Conservation (phyloP, 2,888 invertebrate genomes). For the Pandemis corylana region DNA sequence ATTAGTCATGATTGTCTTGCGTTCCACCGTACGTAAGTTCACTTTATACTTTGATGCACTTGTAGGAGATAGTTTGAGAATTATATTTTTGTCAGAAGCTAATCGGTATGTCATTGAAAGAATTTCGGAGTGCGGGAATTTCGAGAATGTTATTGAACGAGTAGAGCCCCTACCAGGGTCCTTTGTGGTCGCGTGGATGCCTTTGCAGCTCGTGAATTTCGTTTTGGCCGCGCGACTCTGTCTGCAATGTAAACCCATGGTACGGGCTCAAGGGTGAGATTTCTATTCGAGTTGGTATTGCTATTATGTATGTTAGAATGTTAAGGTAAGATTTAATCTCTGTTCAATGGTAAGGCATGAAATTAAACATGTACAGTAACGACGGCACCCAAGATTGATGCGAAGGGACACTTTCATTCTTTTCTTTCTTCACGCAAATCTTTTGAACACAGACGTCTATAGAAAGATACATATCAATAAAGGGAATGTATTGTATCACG, state of each 20-base stretch:
- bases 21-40: slow-evolving; percentile 80
- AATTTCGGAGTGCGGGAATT: slow-evolving; percentile 73
- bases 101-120: slow-evolving; percentile 75
- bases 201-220: slow-evolving; percentile 38
- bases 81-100: slow-evolving; percentile 78
- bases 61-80: slow-evolving; percentile 72
- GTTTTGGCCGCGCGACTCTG: slow-evolving; percentile 34
- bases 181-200: slow-evolving; percentile 55
- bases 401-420: slow-evolving; percentile 77
- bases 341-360: slow-evolving; percentile 78
- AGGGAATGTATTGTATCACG: slow-evolving; percentile 71
- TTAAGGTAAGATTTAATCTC: slow-evolving; percentile 74
- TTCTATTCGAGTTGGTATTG: slow-evolving; percentile 66
- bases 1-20: slow-evolving; percentile 75
- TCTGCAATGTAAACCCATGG: slow-evolving; percentile 47
- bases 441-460: slow-evolving; percentile 68
- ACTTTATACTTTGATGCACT: slow-evolving; percentile 81
- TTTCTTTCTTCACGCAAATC: slow-evolving; percentile 67
- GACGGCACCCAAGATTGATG: slow-evolving; percentile 78
- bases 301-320: slow-evolving; percentile 75
- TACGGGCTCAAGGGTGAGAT: slow-evolving; percentile 58
- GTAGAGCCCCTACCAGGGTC: slow-evolving; percentile 59
- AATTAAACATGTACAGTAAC: slow-evolving; percentile 62
- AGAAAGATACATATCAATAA: slow-evolving; percentile 83
- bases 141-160: slow-evolving; percentile 61